Conservation (phyloP, 2,888 invertebrate genomes). For the Amphiduros pacificus region DNA sequence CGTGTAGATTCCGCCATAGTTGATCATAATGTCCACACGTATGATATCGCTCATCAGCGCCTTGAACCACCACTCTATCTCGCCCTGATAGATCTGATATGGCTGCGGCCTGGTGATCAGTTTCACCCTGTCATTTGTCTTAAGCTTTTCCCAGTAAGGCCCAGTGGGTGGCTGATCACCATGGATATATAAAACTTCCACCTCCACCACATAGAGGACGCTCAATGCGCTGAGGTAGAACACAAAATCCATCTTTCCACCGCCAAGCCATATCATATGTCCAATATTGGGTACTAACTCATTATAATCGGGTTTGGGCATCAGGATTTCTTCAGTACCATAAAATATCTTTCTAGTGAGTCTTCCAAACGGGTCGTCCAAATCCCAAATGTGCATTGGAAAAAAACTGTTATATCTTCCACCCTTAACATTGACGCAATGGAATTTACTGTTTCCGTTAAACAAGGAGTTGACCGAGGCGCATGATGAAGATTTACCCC, state of each 20-base stretch:
- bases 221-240: conserved; percentile 52
- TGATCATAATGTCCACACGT: conserved; percentile 48
- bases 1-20: conserved; percentile 55
- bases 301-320: conserved; percentile 21
- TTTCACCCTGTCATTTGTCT: conserved; percentile 25
- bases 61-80: conserved; percentile 27
- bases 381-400: conserved; percentile 40
- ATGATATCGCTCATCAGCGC: conserved; percentile 52
- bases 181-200: conserved; percentile 49
- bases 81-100: conserved; percentile 10
- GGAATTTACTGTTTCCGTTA: conserved; percentile 1
- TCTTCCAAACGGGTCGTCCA: conserved; percentile 34
- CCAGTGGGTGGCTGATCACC: conserved; percentile 41
- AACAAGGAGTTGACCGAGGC: conserved; percentile 19
- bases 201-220: conserved; percentile 42
- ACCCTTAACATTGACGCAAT: conserved; percentile 23
- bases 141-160: conserved; percentile 35
- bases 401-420: conserved; percentile 27
- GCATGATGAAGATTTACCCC: conserved; percentile 7
- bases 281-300: conserved; percentile 47
- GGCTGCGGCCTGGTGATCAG: conserved; percentile 26
- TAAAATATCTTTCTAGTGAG: conserved; percentile 37
- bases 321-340: conserved; percentile 32
- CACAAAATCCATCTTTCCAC: conserved; percentile 41
- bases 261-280: conserved; percentile 52